Evolutionary conservation across 2,113 vertebrate species (phyloP).

Genomic region (Equus quagga): DNA sequence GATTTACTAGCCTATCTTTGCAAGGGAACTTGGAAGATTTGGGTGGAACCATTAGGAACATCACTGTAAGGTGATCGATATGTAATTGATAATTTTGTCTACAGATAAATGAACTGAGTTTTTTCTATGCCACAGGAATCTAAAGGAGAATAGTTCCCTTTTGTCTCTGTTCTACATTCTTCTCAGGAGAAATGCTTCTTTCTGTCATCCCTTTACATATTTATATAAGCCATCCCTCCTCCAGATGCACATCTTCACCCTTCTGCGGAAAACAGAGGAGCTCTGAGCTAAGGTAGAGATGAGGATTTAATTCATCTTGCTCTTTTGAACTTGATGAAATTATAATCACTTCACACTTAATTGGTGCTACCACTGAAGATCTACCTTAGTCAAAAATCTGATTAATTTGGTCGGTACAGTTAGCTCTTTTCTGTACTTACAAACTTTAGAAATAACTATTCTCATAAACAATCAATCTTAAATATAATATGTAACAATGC

Average conservation of each 20-base stretch:
- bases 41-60: neutral
- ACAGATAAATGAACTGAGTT: neutral
- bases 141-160: neutral
- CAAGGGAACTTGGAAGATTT: neutral
- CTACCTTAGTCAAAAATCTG: neutral
- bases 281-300: neutral
- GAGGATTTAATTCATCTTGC: neutral
- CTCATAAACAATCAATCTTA: neutral
- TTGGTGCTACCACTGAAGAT: neutral
- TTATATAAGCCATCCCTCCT: neutral
- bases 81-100: neutral
- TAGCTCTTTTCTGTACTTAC: neutral
- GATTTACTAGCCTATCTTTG: neutral
- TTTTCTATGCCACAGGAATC: neutral
- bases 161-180: neutral
- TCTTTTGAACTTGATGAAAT: neutral
- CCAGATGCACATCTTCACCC: neutral
- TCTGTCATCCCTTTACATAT: neutral
- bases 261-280: neutral
- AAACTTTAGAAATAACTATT: neutral
- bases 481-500: neutral
- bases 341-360: neutral
- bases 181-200: neutral
- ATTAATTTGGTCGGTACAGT: neutral
- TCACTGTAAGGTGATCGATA: neutral